Base-by-base conservation (phyloP, 2,888 invertebrate genomes). In the Drosophila borealis region DNA sequence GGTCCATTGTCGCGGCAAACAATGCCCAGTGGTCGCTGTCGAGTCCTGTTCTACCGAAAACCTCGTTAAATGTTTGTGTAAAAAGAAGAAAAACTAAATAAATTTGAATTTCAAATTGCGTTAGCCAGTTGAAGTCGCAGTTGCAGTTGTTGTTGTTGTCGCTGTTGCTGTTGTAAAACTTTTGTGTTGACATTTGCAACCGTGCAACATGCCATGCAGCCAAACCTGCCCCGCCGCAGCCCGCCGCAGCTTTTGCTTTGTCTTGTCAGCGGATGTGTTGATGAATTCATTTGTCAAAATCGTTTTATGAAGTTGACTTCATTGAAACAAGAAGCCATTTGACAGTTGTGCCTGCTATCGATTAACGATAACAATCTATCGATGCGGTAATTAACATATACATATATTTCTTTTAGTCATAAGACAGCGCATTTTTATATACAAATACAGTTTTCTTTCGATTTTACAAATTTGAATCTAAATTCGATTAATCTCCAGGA, bases 211-310 rank as follows among this genome's bases (percentile, higher is more conserved):
- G 73, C 60, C 42, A 61, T 49, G 41, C 36, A 13, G 21, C n/a
- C 14, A 25, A 25, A 25, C 25, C 5, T 25, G 25, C 25, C 25
- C 21, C 36, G 50, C 29, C 3, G 48, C 17, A 0, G 10, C 19
- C 41, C 3, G 29, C 10, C 9, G n/a, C 42, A 3, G 3, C 49
- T 33, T 17, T 29, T 14, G 9, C 14, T 46, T 53, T 13, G 25
- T 59, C 37, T 78, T 89, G 90, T 89, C 88, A 90, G 75, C 86
- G 80, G 78, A 89, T 81, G 90, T 90, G 90, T 90, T 90, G 90
- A 90, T 89, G 83, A 90, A 89, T 90, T 88, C 81, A 87, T 89
- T 89, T 89, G 83, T 88, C 86, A 80, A 90, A 89, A 84, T 76
- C 72, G 79, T 78, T 86, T 83, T 83, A 77, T 81, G 73, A 75